These are phyloP conservation scores for Meteorus cinctellus DNA, from an alignment of 2,888 invertebrate species.

Conservation along the genomic window DNA sequence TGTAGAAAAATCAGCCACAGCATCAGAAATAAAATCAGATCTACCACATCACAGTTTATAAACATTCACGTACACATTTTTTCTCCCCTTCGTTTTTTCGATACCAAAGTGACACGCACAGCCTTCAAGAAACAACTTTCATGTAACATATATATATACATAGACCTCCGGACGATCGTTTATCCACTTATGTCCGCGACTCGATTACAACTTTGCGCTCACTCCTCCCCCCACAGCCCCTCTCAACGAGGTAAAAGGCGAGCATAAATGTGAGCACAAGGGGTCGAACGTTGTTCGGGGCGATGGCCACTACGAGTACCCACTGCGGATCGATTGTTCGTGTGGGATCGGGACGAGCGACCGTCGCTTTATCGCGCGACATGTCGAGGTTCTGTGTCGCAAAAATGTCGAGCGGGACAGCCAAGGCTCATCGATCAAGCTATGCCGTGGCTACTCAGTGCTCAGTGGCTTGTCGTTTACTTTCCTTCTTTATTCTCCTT, in stretches of 20 bases:
- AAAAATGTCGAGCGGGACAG: conserved; percentile 32
- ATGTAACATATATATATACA: neutral
- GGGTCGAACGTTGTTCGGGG: conserved; percentile 13
- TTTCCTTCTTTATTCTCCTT: neutral
- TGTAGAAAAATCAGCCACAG: neutral
- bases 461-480: conserved; percentile 17
- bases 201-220: conserved; percentile 33
- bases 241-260: conserved; percentile 42
- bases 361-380: conserved; percentile 42
- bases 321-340: conserved; percentile 55
- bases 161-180: conserved; percentile 43
- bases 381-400: conserved; percentile 31
- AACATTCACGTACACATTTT: neutral
- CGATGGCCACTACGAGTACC: conserved; percentile 27
- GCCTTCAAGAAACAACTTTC: conserved; percentile 20
- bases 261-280: conserved; percentile 41
- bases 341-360: conserved; percentile 54
- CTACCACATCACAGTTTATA: conserved; percentile 1
- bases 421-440: conserved; percentile 39
- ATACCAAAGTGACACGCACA: conserved; percentile 28
- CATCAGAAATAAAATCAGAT: neutral
- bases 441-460: conserved; percentile 3
- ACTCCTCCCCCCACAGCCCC: conserved; percentile 27
- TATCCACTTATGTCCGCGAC: conserved; percentile 50
- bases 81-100: conserved; percentile 9